These are phyloP conservation scores for Patella caerulea DNA, from an alignment of 2,888 invertebrate genomes.

Conservation along the genomic window DNA sequence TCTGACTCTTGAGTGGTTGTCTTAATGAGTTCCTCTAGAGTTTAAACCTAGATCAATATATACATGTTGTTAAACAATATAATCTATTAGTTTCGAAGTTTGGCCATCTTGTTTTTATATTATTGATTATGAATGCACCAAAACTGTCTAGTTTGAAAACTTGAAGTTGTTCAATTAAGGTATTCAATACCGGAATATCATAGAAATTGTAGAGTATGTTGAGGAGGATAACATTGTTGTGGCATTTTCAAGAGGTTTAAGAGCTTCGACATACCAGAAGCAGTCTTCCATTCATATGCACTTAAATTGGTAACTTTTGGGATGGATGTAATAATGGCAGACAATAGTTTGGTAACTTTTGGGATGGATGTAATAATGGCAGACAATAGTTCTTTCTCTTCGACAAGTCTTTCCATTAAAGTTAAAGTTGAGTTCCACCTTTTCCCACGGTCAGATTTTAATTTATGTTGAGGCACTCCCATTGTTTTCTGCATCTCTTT, in stretches of 20 bases:
- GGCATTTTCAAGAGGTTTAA: background rate
- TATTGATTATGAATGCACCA: too few species aligned
- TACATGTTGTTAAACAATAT: background rate
- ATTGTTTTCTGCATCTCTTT: background rate
- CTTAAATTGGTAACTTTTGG: constrained; percentile 1
- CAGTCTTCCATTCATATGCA: constrained; percentile 8
- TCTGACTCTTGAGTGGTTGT: too few species aligned
- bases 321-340: background rate
- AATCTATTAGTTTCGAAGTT: background rate
- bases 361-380: background rate
- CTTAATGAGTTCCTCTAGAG: background rate
- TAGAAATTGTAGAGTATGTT: background rate
- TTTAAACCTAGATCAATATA: background rate
- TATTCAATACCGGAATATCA: background rate
- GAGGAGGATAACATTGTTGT: background rate
- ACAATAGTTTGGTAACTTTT: background rate
- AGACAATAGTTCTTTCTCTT: background rate
- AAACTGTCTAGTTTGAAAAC: background rate
- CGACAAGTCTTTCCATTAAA: background rate
- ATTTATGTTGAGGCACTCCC: background rate
- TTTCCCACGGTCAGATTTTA: background rate
- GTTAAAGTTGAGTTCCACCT: background rate
- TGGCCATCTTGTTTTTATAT: constrained; percentile 11
- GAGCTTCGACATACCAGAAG: background rate
- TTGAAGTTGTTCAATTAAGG: background rate